Evolutionary conservation across 2,797 vertebrate genomes (phyloP).

Genomic region (Takifugu rubripes): DNA sequence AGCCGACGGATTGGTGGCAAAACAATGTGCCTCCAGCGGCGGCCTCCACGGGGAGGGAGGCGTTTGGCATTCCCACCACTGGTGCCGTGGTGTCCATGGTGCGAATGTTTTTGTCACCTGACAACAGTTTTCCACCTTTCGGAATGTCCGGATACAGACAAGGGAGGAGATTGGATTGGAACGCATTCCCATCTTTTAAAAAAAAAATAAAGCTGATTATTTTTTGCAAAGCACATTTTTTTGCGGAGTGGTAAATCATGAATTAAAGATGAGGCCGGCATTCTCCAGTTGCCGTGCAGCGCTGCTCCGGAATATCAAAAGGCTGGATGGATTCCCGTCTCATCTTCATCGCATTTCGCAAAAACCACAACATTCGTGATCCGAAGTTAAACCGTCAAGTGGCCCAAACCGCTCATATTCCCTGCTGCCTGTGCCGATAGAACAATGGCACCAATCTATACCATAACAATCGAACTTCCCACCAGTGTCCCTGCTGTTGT

Average conservation of each 20-base stretch:
- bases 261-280: constrained; percentile 61
- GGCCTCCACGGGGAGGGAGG: constrained; percentile 21
- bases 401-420: constrained; percentile 1
- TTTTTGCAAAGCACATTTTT: constrained; percentile 41
- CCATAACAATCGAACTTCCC: constrained; percentile 35
- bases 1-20: constrained; percentile 34
- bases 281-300: constrained; percentile 39
- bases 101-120: constrained; percentile 38
- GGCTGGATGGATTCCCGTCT: constrained; percentile 36
- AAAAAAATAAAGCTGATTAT: constrained; percentile 27
- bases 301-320: constrained; percentile 52
- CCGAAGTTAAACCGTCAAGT: constrained; percentile 22
- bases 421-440: constrained; percentile 6
- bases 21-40: constrained; percentile 15
- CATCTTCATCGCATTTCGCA: constrained; percentile 17
- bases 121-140: constrained; percentile 11
- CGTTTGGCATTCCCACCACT: constrained; percentile 18
- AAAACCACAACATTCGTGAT: constrained; percentile 7
- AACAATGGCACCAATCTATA: constrained; percentile 39
- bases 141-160: constrained; percentile 23
- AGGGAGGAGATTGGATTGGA: constrained; percentile 7
- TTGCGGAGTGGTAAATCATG: constrained; percentile 48
- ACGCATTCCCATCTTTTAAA: constrained; percentile 25
- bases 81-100: constrained; percentile 39
- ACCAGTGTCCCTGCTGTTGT: constrained; percentile 46